These are phyloP conservation scores for Bhutanitis thaidina DNA, from an alignment of 2,888 invertebrate species.

Conservation along the genomic window DNA sequence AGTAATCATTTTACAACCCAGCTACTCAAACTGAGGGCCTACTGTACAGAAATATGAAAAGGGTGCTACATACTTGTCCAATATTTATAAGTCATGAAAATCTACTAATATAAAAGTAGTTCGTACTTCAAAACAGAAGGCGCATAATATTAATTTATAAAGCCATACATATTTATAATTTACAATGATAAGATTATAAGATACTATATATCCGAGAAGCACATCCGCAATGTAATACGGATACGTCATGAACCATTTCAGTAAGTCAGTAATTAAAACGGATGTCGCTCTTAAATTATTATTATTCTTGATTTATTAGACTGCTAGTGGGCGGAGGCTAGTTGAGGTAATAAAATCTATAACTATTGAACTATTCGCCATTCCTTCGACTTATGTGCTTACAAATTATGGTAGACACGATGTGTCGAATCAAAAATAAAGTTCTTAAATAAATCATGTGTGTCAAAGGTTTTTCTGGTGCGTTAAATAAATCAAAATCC, in stretches of 20 bases:
- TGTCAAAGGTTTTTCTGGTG: slow-evolving; percentile 2
- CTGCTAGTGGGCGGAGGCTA: slow-evolving; percentile 48
- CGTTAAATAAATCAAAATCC: slow-evolving; percentile 13
- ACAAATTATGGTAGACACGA: not conserved
- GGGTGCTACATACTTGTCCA: too few relatives aligned
- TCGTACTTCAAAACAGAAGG: too few relatives aligned
- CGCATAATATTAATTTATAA: not conserved
- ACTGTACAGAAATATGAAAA: too few relatives aligned
- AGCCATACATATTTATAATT: slow-evolving; percentile 13
- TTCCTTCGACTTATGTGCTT: slow-evolving; percentile 1
- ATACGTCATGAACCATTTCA: slow-evolving; percentile 35
- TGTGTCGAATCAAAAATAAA: not conserved
- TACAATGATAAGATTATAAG: slow-evolving; percentile 17
- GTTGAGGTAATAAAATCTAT: slow-evolving; percentile 25
- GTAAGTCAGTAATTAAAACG: slow-evolving; percentile 58
- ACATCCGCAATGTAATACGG: slow-evolving; percentile 43
- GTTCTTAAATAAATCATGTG: slow-evolving; percentile 2
- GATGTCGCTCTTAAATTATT: slow-evolving; percentile 60
- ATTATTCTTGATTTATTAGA: slow-evolving; percentile 56
- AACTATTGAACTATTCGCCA: slow-evolving; percentile 20
- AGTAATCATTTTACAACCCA: too few relatives aligned
- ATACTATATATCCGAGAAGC: slow-evolving; percentile 13
- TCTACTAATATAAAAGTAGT: too few relatives aligned
- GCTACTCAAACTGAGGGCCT: too few relatives aligned
- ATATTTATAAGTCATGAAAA: too few relatives aligned